Conservation (phyloP, 2,113 vertebrate species). For the Myrmecophaga tridactyla region DNA sequence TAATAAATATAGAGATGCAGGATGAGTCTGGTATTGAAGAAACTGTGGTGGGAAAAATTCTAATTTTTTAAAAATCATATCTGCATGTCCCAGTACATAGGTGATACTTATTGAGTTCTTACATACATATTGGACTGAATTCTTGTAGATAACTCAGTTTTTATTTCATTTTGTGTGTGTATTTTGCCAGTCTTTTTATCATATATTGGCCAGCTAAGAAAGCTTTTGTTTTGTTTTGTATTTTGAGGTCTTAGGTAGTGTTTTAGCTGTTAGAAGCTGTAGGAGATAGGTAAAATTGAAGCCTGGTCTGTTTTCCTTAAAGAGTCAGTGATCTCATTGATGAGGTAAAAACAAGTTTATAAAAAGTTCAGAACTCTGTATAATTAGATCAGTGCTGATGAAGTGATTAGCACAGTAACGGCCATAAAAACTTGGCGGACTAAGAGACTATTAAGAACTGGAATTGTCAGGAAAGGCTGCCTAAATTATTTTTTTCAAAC, state of each 20-base stretch:
- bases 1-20: background rate
- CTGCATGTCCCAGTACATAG: background rate
- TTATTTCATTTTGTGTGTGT: slow-evolving; percentile 48
- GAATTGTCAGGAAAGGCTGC: background rate
- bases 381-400: slow-evolving; percentile 31
- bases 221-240: background rate
- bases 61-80: background rate
- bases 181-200: slow-evolving; percentile 30
- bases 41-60: background rate
- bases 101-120: background rate
- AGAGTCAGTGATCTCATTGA: slow-evolving; percentile 32
- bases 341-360: slow-evolving; percentile 38
- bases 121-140: background rate
- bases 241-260: background rate
- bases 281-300: background rate
- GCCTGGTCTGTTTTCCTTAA: background rate
- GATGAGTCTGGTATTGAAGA: background rate
- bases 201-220: slow-evolving; percentile 1
- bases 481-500: slow-evolving; percentile 13
- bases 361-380: slow-evolving; percentile 6
- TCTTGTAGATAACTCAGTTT: background rate
- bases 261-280: slow-evolving; percentile 5
- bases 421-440: slow-evolving; percentile 23
- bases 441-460: slow-evolving; percentile 33
- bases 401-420: slow-evolving; percentile 35